These are phyloP conservation scores for Percopsis transmontana DNA, from an alignment of 2,113 vertebrate genomes.

Conservation along the genomic window DNA sequence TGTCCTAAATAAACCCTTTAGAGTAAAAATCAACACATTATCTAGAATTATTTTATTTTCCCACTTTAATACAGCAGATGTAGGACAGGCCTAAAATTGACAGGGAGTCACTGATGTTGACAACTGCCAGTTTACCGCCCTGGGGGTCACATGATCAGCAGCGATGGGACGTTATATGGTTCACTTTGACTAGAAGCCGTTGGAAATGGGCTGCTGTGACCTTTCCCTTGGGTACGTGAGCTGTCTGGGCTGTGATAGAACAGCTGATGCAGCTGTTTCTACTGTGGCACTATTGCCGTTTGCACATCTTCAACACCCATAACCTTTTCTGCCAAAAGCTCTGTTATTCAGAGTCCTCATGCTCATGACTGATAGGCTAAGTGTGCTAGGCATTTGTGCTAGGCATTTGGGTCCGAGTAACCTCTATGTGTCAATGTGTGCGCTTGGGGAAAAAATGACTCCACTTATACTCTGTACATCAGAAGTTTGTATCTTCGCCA, in stretches of 20 bases:
- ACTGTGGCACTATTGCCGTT: constrained; percentile 57
- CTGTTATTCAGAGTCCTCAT: constrained; percentile 50
- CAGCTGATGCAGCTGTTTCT: constrained; percentile 70
- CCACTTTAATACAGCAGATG: constrained; percentile 30
- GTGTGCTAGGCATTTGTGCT: too few relatives aligned
- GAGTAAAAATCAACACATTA: constrained; percentile 8
- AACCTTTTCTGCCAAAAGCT: constrained; percentile 68
- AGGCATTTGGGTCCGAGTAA: constrained; percentile 41
- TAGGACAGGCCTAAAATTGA: constrained; percentile 45
- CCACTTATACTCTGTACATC: constrained; percentile 5
- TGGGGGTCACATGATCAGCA: constrained; percentile 61
- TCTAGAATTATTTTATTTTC: constrained; percentile 32
- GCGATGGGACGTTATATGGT: constrained; percentile 64
- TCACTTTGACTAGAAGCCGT: constrained; percentile 58
- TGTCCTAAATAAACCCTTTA: constrained; percentile 17
- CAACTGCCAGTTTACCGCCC: constrained; percentile 63
- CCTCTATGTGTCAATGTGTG: constrained; percentile 30
- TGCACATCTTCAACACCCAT: constrained; percentile 60
- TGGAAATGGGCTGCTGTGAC: constrained; percentile 65
- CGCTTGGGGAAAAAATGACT: constrained; percentile 2
- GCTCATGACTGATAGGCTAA: constrained; percentile 46
- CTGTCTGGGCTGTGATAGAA: constrained; percentile 50
- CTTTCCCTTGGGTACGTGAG: constrained; percentile 68
- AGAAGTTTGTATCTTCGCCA: constrained; percentile 24
- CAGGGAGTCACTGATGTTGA: constrained; percentile 63